Evolutionary conservation across 1,140 invertebrate species (phyloP).

Genomic region (Pseudomyrmex cubaensis): DNA sequence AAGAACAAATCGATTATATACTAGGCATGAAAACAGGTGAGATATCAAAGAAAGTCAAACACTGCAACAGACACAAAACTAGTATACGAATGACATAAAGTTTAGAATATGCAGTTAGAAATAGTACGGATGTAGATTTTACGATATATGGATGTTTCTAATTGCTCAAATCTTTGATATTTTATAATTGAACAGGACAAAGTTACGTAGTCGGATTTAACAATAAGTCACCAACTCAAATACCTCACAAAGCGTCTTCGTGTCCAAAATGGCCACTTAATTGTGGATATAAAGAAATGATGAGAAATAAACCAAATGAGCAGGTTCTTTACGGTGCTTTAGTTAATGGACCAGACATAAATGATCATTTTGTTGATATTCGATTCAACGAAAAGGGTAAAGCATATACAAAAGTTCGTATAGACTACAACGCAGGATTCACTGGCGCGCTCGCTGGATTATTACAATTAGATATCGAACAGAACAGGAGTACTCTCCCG

Average conservation of each 20-base stretch:
- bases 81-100: not conserved
- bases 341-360: constrained; percentile 86
- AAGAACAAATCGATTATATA: constrained; percentile 88
- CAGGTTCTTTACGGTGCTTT: constrained; percentile 86
- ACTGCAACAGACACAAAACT: too few relatives aligned
- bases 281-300: constrained; percentile 85
- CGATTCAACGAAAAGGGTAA: constrained; percentile 72
- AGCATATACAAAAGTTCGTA: constrained; percentile 86
- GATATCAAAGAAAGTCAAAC: constrained; percentile 59
- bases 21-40: constrained; percentile 83
- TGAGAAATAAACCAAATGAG: constrained; percentile 83
- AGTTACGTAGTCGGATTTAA: constrained; percentile 89
- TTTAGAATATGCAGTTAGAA: too few relatives aligned
- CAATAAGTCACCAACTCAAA: constrained; percentile 85
- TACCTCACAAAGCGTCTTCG: constrained; percentile 86
- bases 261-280: constrained; percentile 84
- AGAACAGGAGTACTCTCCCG: too few relatives aligned
- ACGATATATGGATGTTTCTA: too few relatives aligned
- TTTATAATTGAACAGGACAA: constrained; percentile 79
- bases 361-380: constrained; percentile 85
- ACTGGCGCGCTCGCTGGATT: constrained; percentile 85
- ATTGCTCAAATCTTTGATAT: too few relatives aligned
- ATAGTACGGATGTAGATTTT: too few relatives aligned
- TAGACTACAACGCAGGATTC: constrained; percentile 87
- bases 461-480: constrained; percentile 72